Percentiles rank a stretch among this genome's conserved stretches.
phyloP scores from a whole-genome alignment of 2,113 vertebrate genomes.

The Budorcas taxicolor region DNA sequence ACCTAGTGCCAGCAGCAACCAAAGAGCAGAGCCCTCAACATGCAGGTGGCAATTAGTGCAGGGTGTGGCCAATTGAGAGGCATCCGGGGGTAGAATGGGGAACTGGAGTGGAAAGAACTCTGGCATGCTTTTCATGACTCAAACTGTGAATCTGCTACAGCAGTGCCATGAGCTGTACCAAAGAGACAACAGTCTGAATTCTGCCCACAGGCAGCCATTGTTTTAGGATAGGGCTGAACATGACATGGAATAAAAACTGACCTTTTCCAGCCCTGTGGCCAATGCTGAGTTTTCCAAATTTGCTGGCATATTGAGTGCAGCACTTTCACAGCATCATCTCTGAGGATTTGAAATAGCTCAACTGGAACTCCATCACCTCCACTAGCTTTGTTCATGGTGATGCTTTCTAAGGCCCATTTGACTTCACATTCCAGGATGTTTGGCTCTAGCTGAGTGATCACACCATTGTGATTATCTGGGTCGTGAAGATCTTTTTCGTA shows the following conservation, averaged over 20 bases:
- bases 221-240: background rate
- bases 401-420: background rate
- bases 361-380: background rate
- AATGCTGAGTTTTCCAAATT: background rate
- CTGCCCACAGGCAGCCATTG: background rate
- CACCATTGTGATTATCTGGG: background rate
- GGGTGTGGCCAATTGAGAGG: rapidly evolving
- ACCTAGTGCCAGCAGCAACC: rapidly evolving
- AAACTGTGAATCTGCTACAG: background rate
- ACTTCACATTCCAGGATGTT: background rate
- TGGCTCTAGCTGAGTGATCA: background rate
- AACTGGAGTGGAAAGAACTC: rapidly evolving
- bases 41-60: rapidly evolving
- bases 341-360: background rate
- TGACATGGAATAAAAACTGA: background rate
- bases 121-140: background rate
- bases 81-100: rapidly evolving
- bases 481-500: background rate
- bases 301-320: background rate
- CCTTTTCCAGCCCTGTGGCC: background rate
- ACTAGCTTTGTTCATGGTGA: background rate
- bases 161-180: rapidly evolving
- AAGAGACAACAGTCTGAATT: background rate
- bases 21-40: background rate
- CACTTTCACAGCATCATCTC: background rate